Evolutionary conservation across 2,888 invertebrate species (phyloP).

Genomic region (Chorisops tibialis): DNA sequence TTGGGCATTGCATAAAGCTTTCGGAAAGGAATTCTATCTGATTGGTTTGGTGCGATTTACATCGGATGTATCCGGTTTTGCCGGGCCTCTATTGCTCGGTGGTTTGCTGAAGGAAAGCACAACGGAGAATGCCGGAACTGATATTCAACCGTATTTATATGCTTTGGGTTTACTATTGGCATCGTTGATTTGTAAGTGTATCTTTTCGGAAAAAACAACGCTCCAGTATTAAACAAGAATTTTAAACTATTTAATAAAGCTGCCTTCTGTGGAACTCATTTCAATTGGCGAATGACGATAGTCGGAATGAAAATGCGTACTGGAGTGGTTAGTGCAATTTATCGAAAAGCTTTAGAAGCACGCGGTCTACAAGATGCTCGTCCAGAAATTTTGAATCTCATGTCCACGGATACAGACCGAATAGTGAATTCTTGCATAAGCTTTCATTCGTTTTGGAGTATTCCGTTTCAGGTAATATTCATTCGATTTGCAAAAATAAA

Average conservation of each 20-base stretch:
- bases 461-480: slow-evolving; percentile 77
- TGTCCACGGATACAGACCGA: slow-evolving; percentile 94
- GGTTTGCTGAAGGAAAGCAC: slow-evolving; percentile 62
- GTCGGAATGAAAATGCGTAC: slow-evolving; percentile 84
- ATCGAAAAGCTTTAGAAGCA: slow-evolving; percentile 58
- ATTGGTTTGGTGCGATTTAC: slow-evolving; percentile 79
- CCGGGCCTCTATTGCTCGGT: slow-evolving; percentile 84
- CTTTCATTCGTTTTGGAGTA: slow-evolving; percentile 96
- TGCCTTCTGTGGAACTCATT: slow-evolving; percentile 81
- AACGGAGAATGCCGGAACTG: slow-evolving; percentile 69
- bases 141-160: slow-evolving; percentile 61
- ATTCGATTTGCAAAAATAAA: not conserved
- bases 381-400: slow-evolving; percentile 92
- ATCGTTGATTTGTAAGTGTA: slow-evolving; percentile 65
- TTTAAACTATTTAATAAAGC: slow-evolving; percentile 56
- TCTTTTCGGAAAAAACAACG: too few species aligned
- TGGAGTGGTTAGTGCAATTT: slow-evolving; percentile 77
- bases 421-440: slow-evolving; percentile 94
- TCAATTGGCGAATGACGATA: slow-evolving; percentile 81
- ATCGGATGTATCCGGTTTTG: slow-evolving; percentile 81
- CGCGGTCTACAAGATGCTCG: slow-evolving; percentile 54
- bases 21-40: slow-evolving; percentile 78
- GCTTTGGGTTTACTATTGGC: slow-evolving; percentile 64
- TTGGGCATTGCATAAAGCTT: slow-evolving; percentile 68
- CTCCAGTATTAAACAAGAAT: too few species aligned